phyloP scores from a whole-genome alignment of 2,113 vertebrate species.

The Oreochromis spilurus region DNA sequence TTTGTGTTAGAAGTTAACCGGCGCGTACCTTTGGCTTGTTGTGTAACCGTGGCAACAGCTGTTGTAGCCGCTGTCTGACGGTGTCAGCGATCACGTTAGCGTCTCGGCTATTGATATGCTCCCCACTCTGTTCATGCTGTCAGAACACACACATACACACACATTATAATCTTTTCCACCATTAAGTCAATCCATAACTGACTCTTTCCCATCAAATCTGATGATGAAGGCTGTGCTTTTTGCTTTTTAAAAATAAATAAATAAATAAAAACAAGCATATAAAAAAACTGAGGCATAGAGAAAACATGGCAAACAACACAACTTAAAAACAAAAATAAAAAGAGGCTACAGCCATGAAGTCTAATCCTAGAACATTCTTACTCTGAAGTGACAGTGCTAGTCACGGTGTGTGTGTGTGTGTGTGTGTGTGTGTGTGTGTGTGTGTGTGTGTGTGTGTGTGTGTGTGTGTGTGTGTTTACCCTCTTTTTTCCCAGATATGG shows the following conservation, averaged over 20 bases:
- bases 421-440: not conserved
- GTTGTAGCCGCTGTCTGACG: slow-evolving; percentile 78
- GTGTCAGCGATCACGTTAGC: slow-evolving; percentile 79
- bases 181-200: not conserved
- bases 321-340: not conserved
- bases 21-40: slow-evolving; percentile 75
- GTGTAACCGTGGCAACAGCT: slow-evolving; percentile 69
- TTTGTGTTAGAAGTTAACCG: not conserved
- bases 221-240: not conserved
- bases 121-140: slow-evolving; percentile 52
- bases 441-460: not conserved
- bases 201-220: not conserved
- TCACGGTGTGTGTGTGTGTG: not conserved
- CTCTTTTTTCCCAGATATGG: slow-evolving; percentile 70
- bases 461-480: slow-evolving; percentile 61
- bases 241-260: not conserved
- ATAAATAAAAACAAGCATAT: not conserved
- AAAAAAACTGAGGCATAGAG: not conserved
- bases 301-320: not conserved
- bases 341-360: not conserved
- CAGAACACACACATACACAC: not conserved
- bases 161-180: not conserved
- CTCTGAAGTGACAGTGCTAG: not conserved
- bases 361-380: not conserved
- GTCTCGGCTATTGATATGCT: slow-evolving; percentile 85